A percentile compares a stretch with the other conserved stretches of the same genome.
Evolutionary conservation across 2,797 vertebrate genomes (phyloP).

Genomic region (Scolopax bukidnonensis): DNA sequence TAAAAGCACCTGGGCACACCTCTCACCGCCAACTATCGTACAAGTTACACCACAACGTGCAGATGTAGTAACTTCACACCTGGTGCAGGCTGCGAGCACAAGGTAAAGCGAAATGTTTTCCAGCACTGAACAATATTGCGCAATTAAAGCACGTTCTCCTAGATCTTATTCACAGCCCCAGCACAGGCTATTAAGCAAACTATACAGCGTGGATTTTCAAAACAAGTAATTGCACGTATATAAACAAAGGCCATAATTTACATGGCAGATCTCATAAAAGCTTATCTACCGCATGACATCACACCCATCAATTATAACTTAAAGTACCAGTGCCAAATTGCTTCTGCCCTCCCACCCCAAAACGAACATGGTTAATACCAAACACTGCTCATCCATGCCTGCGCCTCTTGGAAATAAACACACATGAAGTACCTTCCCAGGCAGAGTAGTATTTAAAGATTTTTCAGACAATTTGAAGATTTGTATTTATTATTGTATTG

Average conservation of each 20-base stretch:
- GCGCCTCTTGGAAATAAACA: not conserved
- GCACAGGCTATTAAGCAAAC: conserved; percentile 35
- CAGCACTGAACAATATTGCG: not conserved
- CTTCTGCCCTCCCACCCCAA: not conserved
- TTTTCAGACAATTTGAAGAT: not conserved
- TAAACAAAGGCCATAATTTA: conserved; percentile 66
- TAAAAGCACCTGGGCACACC: not conserved
- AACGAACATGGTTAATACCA: not conserved
- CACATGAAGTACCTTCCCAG: not conserved
- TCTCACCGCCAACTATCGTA: not conserved
- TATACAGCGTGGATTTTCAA: conserved; percentile 17
- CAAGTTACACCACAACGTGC: not conserved
- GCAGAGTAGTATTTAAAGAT: conserved; percentile 1
- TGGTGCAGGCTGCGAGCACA: not conserved
- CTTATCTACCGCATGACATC: conserved; percentile 35
- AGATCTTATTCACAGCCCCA: conserved; percentile 47
- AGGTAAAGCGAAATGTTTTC: not conserved
- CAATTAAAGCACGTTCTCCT: conserved; percentile 50
- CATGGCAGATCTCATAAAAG: conserved; percentile 42
- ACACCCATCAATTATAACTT: conserved; percentile 49
- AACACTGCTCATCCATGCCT: not conserved
- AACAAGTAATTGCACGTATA: conserved; percentile 63
- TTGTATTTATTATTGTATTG: not conserved
- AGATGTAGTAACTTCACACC: not conserved
- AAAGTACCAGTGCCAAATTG: not conserved